Conservation (phyloP, 2,797 vertebrate species). For the Coregonus sp. region DNA sequence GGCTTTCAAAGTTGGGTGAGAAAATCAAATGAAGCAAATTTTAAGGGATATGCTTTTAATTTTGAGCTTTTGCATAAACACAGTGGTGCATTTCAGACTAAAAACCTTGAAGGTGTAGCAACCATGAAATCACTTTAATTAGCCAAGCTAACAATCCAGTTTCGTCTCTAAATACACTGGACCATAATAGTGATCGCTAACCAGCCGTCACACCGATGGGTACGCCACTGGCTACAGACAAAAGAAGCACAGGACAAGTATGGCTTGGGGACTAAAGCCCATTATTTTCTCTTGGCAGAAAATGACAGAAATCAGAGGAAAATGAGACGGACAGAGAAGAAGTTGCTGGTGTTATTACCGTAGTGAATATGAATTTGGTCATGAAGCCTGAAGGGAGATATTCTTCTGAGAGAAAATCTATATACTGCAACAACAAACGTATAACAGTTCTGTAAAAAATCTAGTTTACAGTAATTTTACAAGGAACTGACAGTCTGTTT, state of each 20-base stretch:
- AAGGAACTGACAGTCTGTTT: no score
- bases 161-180: conserved; percentile 48
- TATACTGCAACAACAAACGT: not conserved
- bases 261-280: not conserved
- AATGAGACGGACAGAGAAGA: not conserved
- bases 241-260: not conserved
- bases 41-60: conserved; percentile 73
- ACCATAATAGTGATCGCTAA: conserved; percentile 48
- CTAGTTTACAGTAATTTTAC: not conserved
- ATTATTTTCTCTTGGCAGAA: not conserved
- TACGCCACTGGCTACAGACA: not conserved
- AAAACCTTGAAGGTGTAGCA: conserved; percentile 62
- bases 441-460: not conserved
- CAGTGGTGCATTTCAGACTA: conserved; percentile 72
- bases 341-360: not conserved
- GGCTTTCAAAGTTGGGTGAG: conserved; percentile 60
- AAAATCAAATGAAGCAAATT: conserved; percentile 63
- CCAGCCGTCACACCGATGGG: conserved; percentile 19
- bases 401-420: not conserved
- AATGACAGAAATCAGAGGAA: not conserved
- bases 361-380: not conserved
- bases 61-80: conserved; percentile 68
- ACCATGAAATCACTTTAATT: conserved; percentile 75
- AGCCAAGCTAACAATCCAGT: conserved; percentile 59
- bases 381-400: not conserved